A percentile compares a stretch with the other conserved stretches of the same genome.
phyloP scores from a whole-genome alignment of 2,113 vertebrate species.

The Hepsetus odoe region DNA sequence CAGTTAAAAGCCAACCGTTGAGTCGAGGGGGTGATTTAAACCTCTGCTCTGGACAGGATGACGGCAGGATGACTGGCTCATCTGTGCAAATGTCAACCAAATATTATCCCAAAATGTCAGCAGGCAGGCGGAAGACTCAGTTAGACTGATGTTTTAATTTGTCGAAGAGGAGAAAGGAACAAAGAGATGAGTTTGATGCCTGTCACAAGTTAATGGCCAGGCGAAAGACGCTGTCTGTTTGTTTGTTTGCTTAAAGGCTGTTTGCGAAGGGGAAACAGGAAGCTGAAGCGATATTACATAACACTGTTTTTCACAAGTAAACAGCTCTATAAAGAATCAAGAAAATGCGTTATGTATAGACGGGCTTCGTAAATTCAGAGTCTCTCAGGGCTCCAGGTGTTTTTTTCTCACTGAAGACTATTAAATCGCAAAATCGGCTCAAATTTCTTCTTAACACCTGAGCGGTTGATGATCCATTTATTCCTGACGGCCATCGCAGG shows the following conservation, averaged over 20 bases:
- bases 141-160: slow-evolving; percentile 30
- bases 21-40: slow-evolving; percentile 30
- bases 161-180: background rate
- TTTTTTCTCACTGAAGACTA: no score
- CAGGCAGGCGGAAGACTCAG: background rate
- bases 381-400: no score
- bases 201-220: slow-evolving; percentile 5
- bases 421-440: no score
- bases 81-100: slow-evolving; percentile 39
- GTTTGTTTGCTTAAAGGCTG: background rate
- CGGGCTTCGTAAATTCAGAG: no score
- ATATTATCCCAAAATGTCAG: slow-evolving; percentile 42
- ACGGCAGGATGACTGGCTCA: background rate
- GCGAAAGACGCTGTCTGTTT: background rate
- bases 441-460: no score
- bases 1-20: slow-evolving; percentile 49
- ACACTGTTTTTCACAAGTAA: no score
- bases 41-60: slow-evolving; percentile 10
- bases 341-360: no score
- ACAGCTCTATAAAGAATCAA: no score
- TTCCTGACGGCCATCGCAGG: no score
- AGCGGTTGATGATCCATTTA: no score
- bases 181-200: background rate
- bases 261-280: background rate
- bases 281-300: no score